Evolutionary conservation across 2,888 invertebrate genomes (phyloP), one percentile per base, ranked within the genome.

Genomic region (Orgyia antiqua): DNA sequence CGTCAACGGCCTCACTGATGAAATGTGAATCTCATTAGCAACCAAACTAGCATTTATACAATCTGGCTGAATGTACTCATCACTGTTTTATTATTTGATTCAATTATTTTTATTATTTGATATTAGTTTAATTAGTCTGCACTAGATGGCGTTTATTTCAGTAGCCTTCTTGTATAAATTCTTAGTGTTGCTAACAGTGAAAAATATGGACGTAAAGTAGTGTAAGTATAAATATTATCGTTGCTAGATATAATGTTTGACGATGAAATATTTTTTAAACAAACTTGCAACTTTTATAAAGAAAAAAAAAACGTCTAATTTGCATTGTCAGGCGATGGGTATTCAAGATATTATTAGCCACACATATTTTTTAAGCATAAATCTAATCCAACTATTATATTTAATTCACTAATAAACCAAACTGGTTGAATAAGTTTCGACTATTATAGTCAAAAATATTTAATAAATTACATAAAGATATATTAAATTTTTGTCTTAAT

Each of bases 1-100:
- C 45, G 66, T 74, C 65, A 73, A 77, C 64, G 66, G 58, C 52
- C 63, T 82, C 69, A 80, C 79, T 32, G 73, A 83, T 38, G 80
- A 79, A 51, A 76, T 79, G 74, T 78, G 36, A 69, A 52, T 33
- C 27, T 31, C 15, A 27, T 10, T 18, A n/a, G n/a, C n/a, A n/a
- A 30, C 17, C 27, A 4, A 29, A n/a, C 32, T 40, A 42, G 39
- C 31, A 29, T 52, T 39, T 51, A 39, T 34, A 8, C 27, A 29
- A 32, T 24, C 36, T 38, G 27, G 34, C 33, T 40, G 31, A 38
- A 31, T 29, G 10, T 18, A 31, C 17, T n/a, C n/a, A 13, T 24
- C 18, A 20, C 10, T 18, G 2, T 18, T 8, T 3, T 2, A 8
- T n/a, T 20, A 9, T 15, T 15, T 15, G 15, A 19, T n/a, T n/a